Conservation (phyloP, 2,888 invertebrate genomes). For the Coelopa pilipes region DNA sequence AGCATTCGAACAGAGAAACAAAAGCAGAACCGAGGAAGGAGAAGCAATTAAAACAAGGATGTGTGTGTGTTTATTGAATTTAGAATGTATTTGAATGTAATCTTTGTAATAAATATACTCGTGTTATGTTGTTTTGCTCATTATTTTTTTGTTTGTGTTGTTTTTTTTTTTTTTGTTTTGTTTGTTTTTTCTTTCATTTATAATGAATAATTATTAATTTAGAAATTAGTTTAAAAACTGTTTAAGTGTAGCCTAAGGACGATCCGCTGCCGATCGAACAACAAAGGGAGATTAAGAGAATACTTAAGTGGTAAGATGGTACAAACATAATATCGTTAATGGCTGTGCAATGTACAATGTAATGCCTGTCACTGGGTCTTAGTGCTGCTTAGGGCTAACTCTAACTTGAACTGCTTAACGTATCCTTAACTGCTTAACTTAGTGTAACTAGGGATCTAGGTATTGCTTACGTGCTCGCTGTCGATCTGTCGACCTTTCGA, state of each 20-base stretch:
- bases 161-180: neutral
- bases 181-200: conserved; percentile 39
- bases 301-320: too few relatives aligned
- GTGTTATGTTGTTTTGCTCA: conserved; percentile 4
- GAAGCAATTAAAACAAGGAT: conserved; percentile 33
- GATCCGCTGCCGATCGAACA: too few relatives aligned
- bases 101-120: conserved; percentile 11
- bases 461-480: neutral
- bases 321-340: too few relatives aligned
- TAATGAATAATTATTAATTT: conserved; percentile 39
- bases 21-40: neutral
- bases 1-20: conserved; percentile 10
- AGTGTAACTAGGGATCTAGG: too few relatives aligned
- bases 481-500: neutral
- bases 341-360: too few relatives aligned
- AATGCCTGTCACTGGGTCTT: neutral
- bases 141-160: conserved; percentile 7
- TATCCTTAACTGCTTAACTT: neutral
- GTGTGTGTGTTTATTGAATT: conserved; percentile 33
- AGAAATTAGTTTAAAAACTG: conserved; percentile 25
- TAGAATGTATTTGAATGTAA: conserved; percentile 36
- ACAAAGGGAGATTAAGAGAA: too few relatives aligned
- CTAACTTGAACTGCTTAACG: neutral
- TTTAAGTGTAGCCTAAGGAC: neutral
- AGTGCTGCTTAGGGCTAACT: neutral